These are phyloP conservation scores for Balanococcus diminutus DNA, from an alignment of 2,888 invertebrate species.

Conservation along the genomic window DNA sequence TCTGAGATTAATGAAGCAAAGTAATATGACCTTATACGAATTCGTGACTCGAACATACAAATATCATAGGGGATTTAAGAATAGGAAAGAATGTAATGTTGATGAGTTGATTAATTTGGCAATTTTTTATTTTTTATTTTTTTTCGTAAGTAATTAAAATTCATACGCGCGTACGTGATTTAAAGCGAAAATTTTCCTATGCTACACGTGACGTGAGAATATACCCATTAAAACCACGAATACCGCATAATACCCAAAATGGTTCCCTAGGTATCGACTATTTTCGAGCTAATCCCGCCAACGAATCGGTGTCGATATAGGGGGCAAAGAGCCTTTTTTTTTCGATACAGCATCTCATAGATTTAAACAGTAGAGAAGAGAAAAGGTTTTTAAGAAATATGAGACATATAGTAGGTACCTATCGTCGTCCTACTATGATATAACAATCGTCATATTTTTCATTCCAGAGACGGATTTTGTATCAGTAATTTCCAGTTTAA, in stretches of 20 bases:
- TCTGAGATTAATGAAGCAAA: not conserved
- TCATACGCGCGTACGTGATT: not conserved
- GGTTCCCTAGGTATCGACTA: not conserved
- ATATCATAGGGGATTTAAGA: not conserved
- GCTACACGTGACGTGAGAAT: not conserved
- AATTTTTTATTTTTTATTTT: not conserved
- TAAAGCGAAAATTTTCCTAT: not conserved
- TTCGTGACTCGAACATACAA: not conserved
- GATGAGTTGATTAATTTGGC: not conserved
- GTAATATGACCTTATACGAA: not conserved
- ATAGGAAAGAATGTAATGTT: not conserved
- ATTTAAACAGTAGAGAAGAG: not conserved
- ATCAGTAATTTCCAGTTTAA: conserved; percentile 31
- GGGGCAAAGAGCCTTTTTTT: not conserved
- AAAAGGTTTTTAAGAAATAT: conserved; percentile 27
- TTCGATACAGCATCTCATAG: not conserved
- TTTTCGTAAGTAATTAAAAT: not conserved
- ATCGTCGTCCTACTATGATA: not conserved
- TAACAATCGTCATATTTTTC: not conserved
- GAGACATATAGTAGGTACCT: not conserved
- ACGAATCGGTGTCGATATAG: not conserved
- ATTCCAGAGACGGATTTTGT: conserved; percentile 36
- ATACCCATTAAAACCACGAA: not conserved
- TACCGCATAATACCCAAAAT: not conserved
- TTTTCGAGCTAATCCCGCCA: too few species aligned